Base-by-base conservation (phyloP, 2,888 invertebrate species). In the Mesorhabditis belari region DNA sequence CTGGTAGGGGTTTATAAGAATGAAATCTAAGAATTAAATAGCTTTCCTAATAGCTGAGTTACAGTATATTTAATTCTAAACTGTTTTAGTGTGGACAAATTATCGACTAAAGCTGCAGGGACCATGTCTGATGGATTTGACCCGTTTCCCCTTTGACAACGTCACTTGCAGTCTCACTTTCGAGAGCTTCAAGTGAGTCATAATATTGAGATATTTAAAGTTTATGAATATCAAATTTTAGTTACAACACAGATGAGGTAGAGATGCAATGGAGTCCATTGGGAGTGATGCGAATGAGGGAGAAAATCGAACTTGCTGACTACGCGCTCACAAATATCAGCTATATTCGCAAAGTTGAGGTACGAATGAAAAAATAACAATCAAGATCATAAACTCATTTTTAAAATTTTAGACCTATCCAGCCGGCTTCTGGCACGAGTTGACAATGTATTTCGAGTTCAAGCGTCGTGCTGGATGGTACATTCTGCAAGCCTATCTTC, bases 201-300 rank as follows among this genome's bases (percentile, higher is more conserved):
- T 9, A 27, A 17, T 58, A 28, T n/a, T 54, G 21, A 19, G 12
- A 54, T 12, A n/a, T 29, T n/a, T 12, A 21, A 28, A 28, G 6
- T n/a, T 17, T 9, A n/a, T 9, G n/a, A 17, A 9, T 25, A 5
- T 17, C 5, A 25, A 19, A 55, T 58, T 65, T 58, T 56, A 77
- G 77, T 57, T 81, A 81, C 69, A 81, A 81, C 64, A 80, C 80
- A 4, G 80, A 81, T 56, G 81, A 81, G 58, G 80, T 80, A 19
- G 67, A 75, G 57, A 80, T 80, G 80, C 54, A 67, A 6, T 80
- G 80, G 80, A 68, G 75, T 9, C 52, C 70, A 5, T 60, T 71
- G 6, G 79, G 78, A 3, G 80, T 81, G 9, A 66, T 69, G 19
- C 75, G 70, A 57, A 80, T 81, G 76, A 57, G 76, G 24, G 79